Evolutionary conservation across 2,888 invertebrate genomes (phyloP).

Genomic region (Lutraria lutraria): DNA sequence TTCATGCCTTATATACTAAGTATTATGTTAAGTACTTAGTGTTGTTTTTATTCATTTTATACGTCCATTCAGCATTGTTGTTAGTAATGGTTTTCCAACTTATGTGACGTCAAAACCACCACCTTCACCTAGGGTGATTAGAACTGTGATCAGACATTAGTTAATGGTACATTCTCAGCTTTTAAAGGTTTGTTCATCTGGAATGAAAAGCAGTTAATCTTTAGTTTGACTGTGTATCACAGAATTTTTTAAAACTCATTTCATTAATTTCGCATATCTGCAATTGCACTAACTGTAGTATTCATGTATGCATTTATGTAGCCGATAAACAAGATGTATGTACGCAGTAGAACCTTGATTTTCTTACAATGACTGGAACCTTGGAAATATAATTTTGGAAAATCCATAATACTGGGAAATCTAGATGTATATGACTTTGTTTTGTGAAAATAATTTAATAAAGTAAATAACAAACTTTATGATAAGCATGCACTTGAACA

Average conservation of each 20-base stretch:
- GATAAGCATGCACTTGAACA: too few relatives aligned
- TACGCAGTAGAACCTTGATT: too few relatives aligned
- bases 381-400: too few relatives aligned
- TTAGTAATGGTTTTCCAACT: conserved; percentile 64
- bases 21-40: too few relatives aligned
- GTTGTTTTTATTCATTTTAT: neutral
- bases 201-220: conserved; percentile 55
- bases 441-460: too few relatives aligned
- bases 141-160: neutral
- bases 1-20: too few relatives aligned
- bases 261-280: neutral
- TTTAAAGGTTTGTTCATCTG: conserved; percentile 33
- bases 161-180: neutral
- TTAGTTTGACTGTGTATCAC: neutral
- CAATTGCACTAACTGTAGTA: neutral
- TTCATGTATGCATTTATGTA: neutral
- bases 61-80: conserved; percentile 60
- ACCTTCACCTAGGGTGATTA: conserved; percentile 36
- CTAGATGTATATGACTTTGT: too few relatives aligned
- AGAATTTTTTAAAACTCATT: neutral
- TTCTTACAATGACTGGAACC: too few relatives aligned
- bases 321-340: neutral
- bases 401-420: too few relatives aligned
- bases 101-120: conserved; percentile 53
- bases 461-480: too few relatives aligned